Base-by-base conservation (phyloP, 2,113 vertebrate genomes). In the Vidua chalybeata region DNA sequence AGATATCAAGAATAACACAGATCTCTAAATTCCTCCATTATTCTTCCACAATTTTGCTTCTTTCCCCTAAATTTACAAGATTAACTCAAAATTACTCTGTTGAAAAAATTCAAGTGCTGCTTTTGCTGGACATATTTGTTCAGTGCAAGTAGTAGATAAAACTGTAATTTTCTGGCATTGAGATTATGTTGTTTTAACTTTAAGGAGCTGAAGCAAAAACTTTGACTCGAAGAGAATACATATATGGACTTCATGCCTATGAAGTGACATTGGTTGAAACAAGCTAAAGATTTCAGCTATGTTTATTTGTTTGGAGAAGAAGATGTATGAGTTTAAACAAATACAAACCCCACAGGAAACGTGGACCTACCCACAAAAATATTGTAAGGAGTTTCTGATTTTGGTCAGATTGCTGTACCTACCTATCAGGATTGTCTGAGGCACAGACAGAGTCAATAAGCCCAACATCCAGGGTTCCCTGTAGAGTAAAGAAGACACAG, bases 351-450 rank as follows among this genome's bases (percentile, higher is more conserved):
- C 62, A 63, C 33, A 72, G 6, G 62, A 92, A 92, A 89, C 15
- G 20, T 33, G 15, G 23, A 66, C 19, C 39, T 67, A 39, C 21
- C 33, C 55, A 69, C 20, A 71, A 69, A 85, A 74, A 49, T 31
- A 58, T 0, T 26, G 62, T 18, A 61, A 20, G 46, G 20, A 77
- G 39, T 68, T 93, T 95, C 68, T 46, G 33, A 41, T 68, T 41
- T 71, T 19, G 39, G 23, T 87, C 19, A 77, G 18, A 19, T 15
- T 62, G 55, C 17, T 74, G 37, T 58, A 94, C 98, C 79, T 95
- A 99, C 99, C 99, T 98, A 97, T 99, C 99, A 66, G 99, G 99
- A 96, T 98, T 99, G 96, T 99, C 99, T 39, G 99, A 99, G 35
- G 99, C 99, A 97, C 99, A 99, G 64, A 99, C 99, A 2, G 99